A percentile compares a stretch with the other conserved stretches of the same genome.
phyloP scores from a whole-genome alignment of 2,797 vertebrate species.

The Poecilia gillii region DNA sequence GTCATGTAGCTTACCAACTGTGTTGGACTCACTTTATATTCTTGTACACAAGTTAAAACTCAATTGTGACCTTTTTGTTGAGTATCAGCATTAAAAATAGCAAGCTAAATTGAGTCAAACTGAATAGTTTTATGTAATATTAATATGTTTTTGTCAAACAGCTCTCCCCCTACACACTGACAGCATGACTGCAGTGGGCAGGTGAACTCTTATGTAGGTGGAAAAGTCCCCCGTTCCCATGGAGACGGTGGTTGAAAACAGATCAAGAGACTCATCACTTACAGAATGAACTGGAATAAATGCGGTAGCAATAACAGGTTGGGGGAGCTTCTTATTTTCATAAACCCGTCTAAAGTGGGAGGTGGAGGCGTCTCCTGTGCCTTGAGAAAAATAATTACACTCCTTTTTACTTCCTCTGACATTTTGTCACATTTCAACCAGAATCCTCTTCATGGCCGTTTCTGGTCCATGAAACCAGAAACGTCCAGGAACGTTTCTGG shows the following conservation, averaged over 20 bases:
- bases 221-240: neutral
- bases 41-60: neutral
- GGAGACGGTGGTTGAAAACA: neutral
- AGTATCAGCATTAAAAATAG: neutral
- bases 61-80: neutral
- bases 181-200: neutral
- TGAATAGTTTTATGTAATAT: neutral
- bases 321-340: neutral
- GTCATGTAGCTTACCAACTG: too few species aligned
- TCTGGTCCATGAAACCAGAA: too few species aligned
- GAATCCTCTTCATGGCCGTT: neutral
- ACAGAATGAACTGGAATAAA: neutral
- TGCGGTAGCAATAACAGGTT: neutral
- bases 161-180: neutral
- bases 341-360: neutral
- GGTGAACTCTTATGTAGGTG: neutral
- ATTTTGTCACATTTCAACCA: neutral
- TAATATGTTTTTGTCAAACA: neutral
- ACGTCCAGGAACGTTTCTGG: too few species aligned
- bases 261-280: neutral
- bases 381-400: neutral
- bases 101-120: neutral
- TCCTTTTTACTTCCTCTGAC: neutral
- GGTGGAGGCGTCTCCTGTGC: neutral
- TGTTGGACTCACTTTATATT: neutral